phyloP scores from a whole-genome alignment of 2,888 invertebrate genomes.

The Gastrophysa polygoni region DNA sequence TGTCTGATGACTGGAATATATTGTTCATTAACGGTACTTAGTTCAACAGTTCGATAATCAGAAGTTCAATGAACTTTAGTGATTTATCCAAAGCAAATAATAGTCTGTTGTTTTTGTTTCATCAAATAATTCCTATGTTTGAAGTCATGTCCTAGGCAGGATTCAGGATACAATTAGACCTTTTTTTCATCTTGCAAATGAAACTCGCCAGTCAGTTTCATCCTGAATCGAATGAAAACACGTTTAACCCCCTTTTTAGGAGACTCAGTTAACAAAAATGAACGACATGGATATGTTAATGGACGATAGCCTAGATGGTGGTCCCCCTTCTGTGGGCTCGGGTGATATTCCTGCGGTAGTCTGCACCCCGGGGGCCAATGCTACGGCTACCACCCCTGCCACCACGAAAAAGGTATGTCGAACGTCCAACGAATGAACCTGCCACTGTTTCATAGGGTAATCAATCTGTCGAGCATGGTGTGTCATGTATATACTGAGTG shows the following conservation, averaged over 20 bases:
- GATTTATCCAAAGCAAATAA: not conserved
- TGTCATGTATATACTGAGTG: not conserved
- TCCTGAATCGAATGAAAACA: not conserved
- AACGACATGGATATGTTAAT: constrained; percentile 70
- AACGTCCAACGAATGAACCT: not conserved
- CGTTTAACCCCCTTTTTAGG: constrained; percentile 43
- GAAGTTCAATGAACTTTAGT: constrained; percentile 17
- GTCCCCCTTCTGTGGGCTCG: constrained; percentile 83
- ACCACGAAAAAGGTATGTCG: constrained; percentile 36
- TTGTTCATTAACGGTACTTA: not conserved
- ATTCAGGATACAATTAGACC: not conserved
- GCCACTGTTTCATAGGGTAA: not conserved
- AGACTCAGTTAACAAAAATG: constrained; percentile 64
- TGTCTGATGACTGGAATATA: constrained; percentile 20
- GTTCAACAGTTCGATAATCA: not conserved
- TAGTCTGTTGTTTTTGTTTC: no score
- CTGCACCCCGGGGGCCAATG: constrained; percentile 54
- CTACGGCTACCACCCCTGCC: constrained; percentile 27
- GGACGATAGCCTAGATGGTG: constrained; percentile 82
- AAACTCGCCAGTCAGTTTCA: not conserved
- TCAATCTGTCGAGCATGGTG: constrained; percentile 9
- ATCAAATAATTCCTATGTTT: no score
- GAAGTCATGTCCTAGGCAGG: no score
- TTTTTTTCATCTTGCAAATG: not conserved
- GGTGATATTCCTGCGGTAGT: constrained; percentile 67